Evolutionary conservation across 2,888 invertebrate genomes (phyloP).

Genomic region (Dasypogon diadema): DNA sequence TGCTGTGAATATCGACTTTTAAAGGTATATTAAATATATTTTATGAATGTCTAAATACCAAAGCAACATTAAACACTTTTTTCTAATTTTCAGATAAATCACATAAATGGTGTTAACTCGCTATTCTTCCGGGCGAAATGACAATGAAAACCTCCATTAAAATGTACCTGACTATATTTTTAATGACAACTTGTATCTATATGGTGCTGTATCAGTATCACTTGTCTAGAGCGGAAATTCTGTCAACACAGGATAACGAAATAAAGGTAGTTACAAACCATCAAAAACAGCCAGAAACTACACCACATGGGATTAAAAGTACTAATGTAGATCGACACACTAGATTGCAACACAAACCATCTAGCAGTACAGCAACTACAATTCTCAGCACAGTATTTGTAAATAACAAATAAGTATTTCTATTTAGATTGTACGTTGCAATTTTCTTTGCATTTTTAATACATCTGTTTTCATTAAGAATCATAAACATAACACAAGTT

Average conservation of each 20-base stretch:
- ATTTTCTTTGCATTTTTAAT: too few relatives aligned
- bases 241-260: slow-evolving; percentile 63
- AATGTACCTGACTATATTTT: slow-evolving; percentile 76
- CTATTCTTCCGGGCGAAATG: slow-evolving; percentile 33
- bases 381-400: slow-evolving; percentile 44
- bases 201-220: slow-evolving; percentile 75
- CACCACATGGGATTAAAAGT: slow-evolving; percentile 20
- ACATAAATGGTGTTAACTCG: slow-evolving; percentile 30
- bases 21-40: too few relatives aligned
- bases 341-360: slow-evolving; percentile 10
- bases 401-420: too few relatives aligned
- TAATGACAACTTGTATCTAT: slow-evolving; percentile 73
- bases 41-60: too few relatives aligned
- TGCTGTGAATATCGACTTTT: too few relatives aligned
- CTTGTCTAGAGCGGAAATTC: slow-evolving; percentile 71
- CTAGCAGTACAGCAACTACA: slow-evolving; percentile 41
- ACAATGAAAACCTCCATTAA: slow-evolving; percentile 73
- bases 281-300: slow-evolving; percentile 29
- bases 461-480: too few relatives aligned
- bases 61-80: too few relatives aligned
- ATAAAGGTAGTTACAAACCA: slow-evolving; percentile 62
- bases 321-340: slow-evolving; percentile 30
- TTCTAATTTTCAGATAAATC: slow-evolving; percentile 14
- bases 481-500: too few relatives aligned
- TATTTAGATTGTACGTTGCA: too few relatives aligned